Evolutionary conservation across 2,888 invertebrate species (phyloP), one percentile per base, ranked within the genome.

Genomic region (Hirtodrosophila histrioides): DNA sequence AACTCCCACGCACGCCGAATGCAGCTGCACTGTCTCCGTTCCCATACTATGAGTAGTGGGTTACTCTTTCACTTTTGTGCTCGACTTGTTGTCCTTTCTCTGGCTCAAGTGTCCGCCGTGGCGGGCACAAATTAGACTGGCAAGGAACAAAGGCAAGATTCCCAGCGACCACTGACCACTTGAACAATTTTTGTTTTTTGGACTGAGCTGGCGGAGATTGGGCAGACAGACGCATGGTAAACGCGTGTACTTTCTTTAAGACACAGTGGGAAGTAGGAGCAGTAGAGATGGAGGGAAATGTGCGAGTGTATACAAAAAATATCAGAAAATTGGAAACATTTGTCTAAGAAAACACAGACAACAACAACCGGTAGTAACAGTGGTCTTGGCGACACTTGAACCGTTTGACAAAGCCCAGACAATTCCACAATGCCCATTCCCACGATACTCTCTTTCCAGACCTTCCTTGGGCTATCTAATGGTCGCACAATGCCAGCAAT

Each of bases 381-480:
- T 39, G 54, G 48, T 56, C 45, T 72, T 75, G 78, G 88, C 88
- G 84, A 85, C 88, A 85, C 84, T 85, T 88, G 84, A 83, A 80
- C 55, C 77, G 55, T 83, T 17, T 76, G 84, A 83, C 80, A 80
- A 79, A 66, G 85, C 75, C 75, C 49, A 71, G 61, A 79, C 63
- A 69, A 80, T 78, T 70, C 71, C 70, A 88, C 88, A 84, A 82
- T 85, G 69, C 57, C 69, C 86, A 85, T 85, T 85, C 84, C 84
- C 84, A 85, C 84, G 84, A 88, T 85, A 87, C 86, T 85, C 87
- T 75, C 87, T 75, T 83, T 81, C 85, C 45, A 24, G 57, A 45
- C 36, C 48, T 9, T 9, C 9, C 17, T 17, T 17, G 17, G 79
- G 69, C 71, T 58, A 85, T 67, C 83, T 78, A 74, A 64, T 55